These are phyloP conservation scores for Achroia grisella DNA, from an alignment of 1,140 invertebrate species.

Conservation along the genomic window DNA sequence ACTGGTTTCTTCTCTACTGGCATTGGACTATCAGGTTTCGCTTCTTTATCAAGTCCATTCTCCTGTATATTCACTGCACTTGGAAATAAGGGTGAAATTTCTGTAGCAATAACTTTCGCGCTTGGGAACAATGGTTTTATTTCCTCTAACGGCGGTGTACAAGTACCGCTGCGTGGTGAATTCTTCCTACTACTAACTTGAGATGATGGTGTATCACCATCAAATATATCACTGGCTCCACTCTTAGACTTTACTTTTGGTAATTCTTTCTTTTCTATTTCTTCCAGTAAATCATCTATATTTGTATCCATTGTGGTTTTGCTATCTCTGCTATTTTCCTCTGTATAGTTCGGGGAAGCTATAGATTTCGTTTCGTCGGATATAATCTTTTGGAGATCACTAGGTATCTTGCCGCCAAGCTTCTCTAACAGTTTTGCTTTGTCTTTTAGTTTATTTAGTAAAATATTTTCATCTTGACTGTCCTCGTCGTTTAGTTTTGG, in stretches of 20 bases:
- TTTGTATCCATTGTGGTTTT: constrained; percentile 22
- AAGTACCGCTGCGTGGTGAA: constrained; percentile 31
- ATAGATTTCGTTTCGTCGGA: constrained; percentile 33
- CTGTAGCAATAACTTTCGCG: constrained; percentile 25
- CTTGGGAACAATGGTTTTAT: constrained; percentile 41
- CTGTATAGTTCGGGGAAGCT: constrained; percentile 23
- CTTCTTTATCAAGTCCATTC: constrained; percentile 10
- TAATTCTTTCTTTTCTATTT: constrained; percentile 62
- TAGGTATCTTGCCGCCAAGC: constrained; percentile 54
- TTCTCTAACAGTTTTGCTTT: constrained; percentile 60
- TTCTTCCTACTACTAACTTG: constrained; percentile 21
- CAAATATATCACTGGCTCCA: constrained; percentile 15
- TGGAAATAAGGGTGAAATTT: constrained; percentile 24
- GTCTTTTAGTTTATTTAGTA: constrained; percentile 50
- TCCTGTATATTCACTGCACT: constrained; percentile 27
- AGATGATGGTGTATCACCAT: constrained; percentile 18
- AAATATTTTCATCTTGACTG: constrained; percentile 43
- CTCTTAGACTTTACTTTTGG: constrained; percentile 43
- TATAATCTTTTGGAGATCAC: constrained; percentile 52
- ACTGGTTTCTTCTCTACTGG: constrained; percentile 40
- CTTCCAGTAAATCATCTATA: constrained; percentile 58
- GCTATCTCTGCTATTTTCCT: constrained; percentile 18
- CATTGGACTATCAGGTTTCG: constrained; percentile 11
- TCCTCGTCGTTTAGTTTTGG: constrained; percentile 33
- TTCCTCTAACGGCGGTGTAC: constrained; percentile 38